Base-by-base conservation (phyloP, 2,888 invertebrate genomes). In the Esperia sulphurella region DNA sequence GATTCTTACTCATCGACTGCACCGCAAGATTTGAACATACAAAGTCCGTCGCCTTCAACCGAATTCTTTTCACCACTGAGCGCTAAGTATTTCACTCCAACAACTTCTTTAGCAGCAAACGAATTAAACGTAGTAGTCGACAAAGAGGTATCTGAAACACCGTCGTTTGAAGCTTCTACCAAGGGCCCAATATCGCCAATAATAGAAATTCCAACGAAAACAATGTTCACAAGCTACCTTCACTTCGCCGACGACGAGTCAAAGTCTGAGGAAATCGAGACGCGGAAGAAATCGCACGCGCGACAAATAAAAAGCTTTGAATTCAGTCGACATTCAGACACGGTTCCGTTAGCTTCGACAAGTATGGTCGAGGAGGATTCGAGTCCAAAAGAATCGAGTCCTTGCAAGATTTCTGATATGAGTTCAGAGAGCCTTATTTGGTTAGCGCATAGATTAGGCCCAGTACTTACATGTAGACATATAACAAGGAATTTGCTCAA, bases 371-470 rank as follows among this genome's bases (percentile, higher is more conserved):
- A 79, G 30, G 75, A 78, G 3, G 71, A 75, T 9, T 44, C 59
- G 1, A 57, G 50, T 13, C 52, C 59, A 8, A 74, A 72, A 45
- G 79, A 83, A 4, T 55, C 65, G 0, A 65, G 55, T 48, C 57
- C 62, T 12, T 80, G 89, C 61, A 94, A 94, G 71, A 94, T 95
- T 55, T 95, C 96, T 0, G 96, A 96, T 71, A 95, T 96, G 93
- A 95, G 96, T 68, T 93, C 94, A 0, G 97, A 96, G 68, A 96
- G 96, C 66, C 84, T 97, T 0, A 93, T 97, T 52, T 98, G 98
- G 98, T 73, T 99, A 50, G 94, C 97, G 0, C 96, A 98, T 83
- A 92, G 98, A 54, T 85, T 99, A 13, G 99, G 99, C 0, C 98
- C 99, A 0, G 96, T 98, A 42, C 90, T 99, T 21, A 97, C 97